Base-by-base conservation (phyloP, 2,888 invertebrate genomes). In the Argyra leucocephala region DNA sequence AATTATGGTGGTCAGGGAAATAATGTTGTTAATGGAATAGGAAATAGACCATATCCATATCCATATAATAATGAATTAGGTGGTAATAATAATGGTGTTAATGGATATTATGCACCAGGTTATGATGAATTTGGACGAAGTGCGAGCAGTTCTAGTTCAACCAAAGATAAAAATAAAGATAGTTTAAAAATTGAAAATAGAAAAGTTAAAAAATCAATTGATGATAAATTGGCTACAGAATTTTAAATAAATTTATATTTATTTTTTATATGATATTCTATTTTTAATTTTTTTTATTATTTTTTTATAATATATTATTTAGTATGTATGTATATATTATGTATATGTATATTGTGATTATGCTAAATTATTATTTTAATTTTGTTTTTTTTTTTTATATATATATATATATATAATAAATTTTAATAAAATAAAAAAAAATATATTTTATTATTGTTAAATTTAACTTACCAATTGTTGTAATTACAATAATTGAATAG, bases 401-500 rank as follows among this genome's bases (percentile, higher is more conserved):
- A 6, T 4, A 31, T 6, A 26, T 6, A 26, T 26, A 26, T 18
- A 48, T 48, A 15, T 48, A 48, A 48, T 48, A 48, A 48, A 48
- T 12, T 15, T 15, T 48, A 18, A 48, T 48, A 12, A 48, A 48
- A 12, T 48, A 48, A n/a, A 10, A 31, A 10, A 31, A 31, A n/a
- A n/a, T n/a, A n/a, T n/a, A 31, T 31, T 12, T 59, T 24, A 24
- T 57, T 57, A 3, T 60, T 24, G 23, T 24, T 24, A 23, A 23
- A 23, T 22, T 57, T 66, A 62, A 81, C 87, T 85, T 76, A 94
- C 95, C 96, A 70, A 96, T 96, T 48, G 96, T 96, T 65, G 96
- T 96, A 78, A 96, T 96, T 71, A 96, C 94, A 72, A 96, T 93
- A 75, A 96, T 95, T 71, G 94, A 94, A 82, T 95, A 96, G 81